Evolutionary conservation across 1,140 invertebrate species (phyloP).

Genomic region (Drosophila orena): DNA sequence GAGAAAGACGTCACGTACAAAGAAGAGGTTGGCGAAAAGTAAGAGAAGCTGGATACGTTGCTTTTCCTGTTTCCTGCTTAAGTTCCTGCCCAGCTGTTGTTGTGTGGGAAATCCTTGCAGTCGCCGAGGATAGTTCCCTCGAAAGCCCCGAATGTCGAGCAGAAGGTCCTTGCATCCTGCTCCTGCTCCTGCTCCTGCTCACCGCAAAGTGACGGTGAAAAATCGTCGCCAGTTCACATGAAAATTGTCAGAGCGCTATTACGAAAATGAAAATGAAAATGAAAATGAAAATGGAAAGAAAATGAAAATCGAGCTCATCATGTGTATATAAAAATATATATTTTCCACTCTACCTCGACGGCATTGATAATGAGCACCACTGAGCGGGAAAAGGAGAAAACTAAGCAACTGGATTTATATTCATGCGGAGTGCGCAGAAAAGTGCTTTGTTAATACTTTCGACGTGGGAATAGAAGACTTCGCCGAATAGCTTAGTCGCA

Average conservation of each 20-base stretch:
- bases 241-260: conserved; percentile 77
- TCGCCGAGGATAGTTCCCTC: conserved; percentile 54
- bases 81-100: conserved; percentile 66
- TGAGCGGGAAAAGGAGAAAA: conserved; percentile 12
- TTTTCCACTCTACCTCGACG: conserved; percentile 25
- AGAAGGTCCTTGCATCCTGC: conserved; percentile 48
- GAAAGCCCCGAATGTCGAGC: conserved; percentile 17
- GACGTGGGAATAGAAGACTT: conserved; percentile 12
- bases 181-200: conserved; percentile 1
- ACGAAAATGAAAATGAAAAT: conserved; percentile 73
- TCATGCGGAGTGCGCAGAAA: conserved; percentile 31
- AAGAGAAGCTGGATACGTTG: conserved; percentile 66
- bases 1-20: conserved; percentile 82
- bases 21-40: conserved; percentile 18
- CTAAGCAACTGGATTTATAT: conserved; percentile 61
- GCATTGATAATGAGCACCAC: conserved; percentile 54
- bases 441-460: conserved; percentile 28
- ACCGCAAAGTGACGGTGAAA: conserved; percentile 69
- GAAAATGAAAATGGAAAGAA: conserved; percentile 72
- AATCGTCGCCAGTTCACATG: conserved; percentile 75
- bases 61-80: conserved; percentile 78
- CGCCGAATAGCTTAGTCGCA: conserved; percentile 14
- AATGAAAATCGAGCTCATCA: conserved; percentile 79
- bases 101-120: conserved; percentile 67
- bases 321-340: conserved; percentile 56